phyloP scores from a whole-genome alignment of 2,888 invertebrate genomes.

The Caenorhabditis panamensis region DNA sequence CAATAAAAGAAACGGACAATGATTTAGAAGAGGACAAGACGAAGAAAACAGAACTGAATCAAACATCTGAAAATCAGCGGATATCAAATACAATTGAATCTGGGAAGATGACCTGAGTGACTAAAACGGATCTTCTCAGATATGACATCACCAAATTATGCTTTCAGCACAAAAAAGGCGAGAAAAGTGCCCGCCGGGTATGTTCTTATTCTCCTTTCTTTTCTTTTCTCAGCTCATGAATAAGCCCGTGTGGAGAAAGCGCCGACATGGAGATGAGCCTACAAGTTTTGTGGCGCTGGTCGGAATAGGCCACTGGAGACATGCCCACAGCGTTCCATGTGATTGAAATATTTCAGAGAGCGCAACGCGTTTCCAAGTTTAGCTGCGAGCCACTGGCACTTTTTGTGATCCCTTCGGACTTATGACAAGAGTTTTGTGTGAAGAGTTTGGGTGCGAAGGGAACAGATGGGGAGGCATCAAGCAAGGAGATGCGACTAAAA shows the following conservation, averaged over 20 bases:
- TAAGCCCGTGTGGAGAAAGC: constrained; percentile 27
- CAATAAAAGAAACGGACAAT: constrained; percentile 50
- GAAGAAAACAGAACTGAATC: constrained; percentile 9
- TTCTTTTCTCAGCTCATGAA: constrained; percentile 40
- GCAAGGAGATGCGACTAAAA: constrained; percentile 15
- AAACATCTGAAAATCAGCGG: not conserved
- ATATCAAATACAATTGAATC: not conserved
- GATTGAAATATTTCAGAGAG: constrained; percentile 47
- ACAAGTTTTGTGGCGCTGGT: constrained; percentile 24
- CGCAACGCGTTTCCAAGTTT: constrained; percentile 29
- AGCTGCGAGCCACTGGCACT: constrained; percentile 50
- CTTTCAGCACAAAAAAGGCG: constrained; percentile 41
- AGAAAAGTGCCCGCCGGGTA: constrained; percentile 28
- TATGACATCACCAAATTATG: constrained; percentile 51
- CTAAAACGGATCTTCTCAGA: not conserved
- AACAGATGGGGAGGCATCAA: not conserved
- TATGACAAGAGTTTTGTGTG: constrained; percentile 24
- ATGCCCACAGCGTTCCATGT: constrained; percentile 48
- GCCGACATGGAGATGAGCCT: constrained; percentile 56
- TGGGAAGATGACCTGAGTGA: not conserved
- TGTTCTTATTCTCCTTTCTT: constrained; percentile 12
- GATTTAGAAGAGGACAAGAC: not conserved
- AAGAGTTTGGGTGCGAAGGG: constrained; percentile 2
- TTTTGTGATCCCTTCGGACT: constrained; percentile 31
- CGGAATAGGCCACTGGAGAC: constrained; percentile 55